Conservation (phyloP, 2,797 vertebrate genomes). For the Tadarida brasiliensis region DNA sequence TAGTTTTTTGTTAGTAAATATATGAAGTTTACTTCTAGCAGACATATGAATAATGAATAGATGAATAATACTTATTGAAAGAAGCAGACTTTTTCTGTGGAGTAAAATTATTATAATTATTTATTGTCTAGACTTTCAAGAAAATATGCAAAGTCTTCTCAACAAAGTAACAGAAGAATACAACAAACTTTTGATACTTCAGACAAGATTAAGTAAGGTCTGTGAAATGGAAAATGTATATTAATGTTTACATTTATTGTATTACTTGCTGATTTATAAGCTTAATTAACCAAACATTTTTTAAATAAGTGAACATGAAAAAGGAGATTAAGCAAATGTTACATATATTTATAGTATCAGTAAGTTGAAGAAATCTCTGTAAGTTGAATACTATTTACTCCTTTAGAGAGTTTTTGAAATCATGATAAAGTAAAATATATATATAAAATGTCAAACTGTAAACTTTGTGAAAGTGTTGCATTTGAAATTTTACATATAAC, state of each 20-base stretch:
- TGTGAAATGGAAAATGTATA: constrained; percentile 86
- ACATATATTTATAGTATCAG: background rate
- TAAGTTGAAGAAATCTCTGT: background rate
- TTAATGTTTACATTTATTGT: constrained; percentile 37
- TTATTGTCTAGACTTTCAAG: constrained; percentile 87
- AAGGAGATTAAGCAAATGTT: background rate
- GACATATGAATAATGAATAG: background rate
- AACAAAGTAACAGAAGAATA: constrained; percentile 89
- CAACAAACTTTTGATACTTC: constrained; percentile 88
- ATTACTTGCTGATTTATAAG: constrained; percentile 8
- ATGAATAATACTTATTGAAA: constrained; percentile 42
- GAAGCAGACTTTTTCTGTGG: background rate
- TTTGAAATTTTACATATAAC: constrained; percentile 1
- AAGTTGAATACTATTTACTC: background rate
- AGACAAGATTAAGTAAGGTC: constrained; percentile 86
- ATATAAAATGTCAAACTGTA: background rate
- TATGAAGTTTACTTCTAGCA: background rate
- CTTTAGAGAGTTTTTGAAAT: background rate
- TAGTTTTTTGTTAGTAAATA: constrained; percentile 1
- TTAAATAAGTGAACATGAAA: constrained; percentile 50
- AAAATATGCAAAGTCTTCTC: constrained; percentile 89
- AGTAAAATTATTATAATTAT: constrained; percentile 60
- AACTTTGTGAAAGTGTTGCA: background rate
- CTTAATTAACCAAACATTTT: constrained; percentile 35
- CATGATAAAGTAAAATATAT: background rate